phyloP scores from a whole-genome alignment of 1,140 invertebrate genomes.

The Lamellibrachia luymesi region DNA sequence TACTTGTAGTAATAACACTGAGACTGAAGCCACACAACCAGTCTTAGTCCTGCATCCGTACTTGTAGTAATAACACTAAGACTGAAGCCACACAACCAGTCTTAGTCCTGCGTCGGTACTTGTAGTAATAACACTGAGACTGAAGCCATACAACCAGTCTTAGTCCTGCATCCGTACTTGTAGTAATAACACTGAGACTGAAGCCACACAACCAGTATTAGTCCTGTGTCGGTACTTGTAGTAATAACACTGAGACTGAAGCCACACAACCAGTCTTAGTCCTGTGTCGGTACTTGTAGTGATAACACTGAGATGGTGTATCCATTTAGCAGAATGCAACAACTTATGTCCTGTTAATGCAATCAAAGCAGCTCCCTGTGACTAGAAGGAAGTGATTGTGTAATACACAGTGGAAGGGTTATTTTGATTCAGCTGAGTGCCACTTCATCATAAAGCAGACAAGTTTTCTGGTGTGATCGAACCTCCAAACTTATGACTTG shows the following conservation, averaged over 20 bases:
- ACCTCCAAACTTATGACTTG: background rate
- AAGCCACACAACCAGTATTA: too few relatives aligned
- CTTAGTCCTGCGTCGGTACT: too few relatives aligned
- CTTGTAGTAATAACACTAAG: background rate
- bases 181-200: background rate
- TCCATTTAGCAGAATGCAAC: background rate
- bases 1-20: too few relatives aligned
- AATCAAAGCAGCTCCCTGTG: background rate
- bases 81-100: too few relatives aligned
- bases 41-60: background rate
- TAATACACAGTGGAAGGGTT: background rate
- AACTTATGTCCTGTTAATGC: background rate
- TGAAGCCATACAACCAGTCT: background rate
- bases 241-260: too few relatives aligned
- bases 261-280: background rate
- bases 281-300: background rate
- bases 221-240: too few relatives aligned
- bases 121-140: too few relatives aligned
- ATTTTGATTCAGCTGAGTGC: background rate
- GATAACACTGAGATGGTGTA: background rate
- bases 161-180: background rate
- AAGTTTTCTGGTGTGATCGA: background rate
- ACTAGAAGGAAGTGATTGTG: background rate
- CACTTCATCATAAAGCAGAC: background rate
- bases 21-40: background rate